phyloP scores from a whole-genome alignment of 2,113 vertebrate species.

The Oryzias javanicus region DNA sequence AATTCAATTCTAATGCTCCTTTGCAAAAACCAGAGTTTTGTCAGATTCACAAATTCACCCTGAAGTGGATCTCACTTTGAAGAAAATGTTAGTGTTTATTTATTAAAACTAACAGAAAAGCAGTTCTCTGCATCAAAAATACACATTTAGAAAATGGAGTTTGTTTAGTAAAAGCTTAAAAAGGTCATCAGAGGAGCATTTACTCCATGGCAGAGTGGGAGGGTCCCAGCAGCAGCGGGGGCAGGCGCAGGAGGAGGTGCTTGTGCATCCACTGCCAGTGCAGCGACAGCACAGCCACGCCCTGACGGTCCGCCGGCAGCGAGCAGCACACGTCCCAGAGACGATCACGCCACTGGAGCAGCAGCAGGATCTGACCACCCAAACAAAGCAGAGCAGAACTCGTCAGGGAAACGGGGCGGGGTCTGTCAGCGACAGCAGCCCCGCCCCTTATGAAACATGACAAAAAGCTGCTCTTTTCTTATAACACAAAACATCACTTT shows the following conservation, averaged over 20 bases:
- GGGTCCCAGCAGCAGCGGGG: constrained; percentile 82
- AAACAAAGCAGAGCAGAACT: not conserved
- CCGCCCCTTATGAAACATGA: no score
- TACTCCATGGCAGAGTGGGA: constrained; percentile 81
- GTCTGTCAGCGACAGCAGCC: no score
- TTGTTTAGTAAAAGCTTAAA: not conserved
- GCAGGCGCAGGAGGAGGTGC: constrained; percentile 81
- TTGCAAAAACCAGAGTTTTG: no score
- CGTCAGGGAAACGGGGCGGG: no score
- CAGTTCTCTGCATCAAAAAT: no score
- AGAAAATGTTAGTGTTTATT: not conserved
- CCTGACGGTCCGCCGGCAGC: constrained; percentile 78
- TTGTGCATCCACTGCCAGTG: constrained; percentile 98
- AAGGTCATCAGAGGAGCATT: constrained; percentile 21
- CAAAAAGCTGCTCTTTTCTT: no score
- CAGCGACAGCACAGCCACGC: constrained; percentile 86
- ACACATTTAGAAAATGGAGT: no score
- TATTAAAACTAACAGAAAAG: not conserved
- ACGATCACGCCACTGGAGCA: constrained; percentile 86
- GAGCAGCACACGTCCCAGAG: constrained; percentile 86
- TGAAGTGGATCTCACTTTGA: no score
- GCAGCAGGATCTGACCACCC: constrained; percentile 66
- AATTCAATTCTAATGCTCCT: no score
- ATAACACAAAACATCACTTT: no score
- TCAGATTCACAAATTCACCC: no score